Evolutionary conservation across 2,888 invertebrate genomes (phyloP).

Genomic region (Hirtodrosophila cameraria): DNA sequence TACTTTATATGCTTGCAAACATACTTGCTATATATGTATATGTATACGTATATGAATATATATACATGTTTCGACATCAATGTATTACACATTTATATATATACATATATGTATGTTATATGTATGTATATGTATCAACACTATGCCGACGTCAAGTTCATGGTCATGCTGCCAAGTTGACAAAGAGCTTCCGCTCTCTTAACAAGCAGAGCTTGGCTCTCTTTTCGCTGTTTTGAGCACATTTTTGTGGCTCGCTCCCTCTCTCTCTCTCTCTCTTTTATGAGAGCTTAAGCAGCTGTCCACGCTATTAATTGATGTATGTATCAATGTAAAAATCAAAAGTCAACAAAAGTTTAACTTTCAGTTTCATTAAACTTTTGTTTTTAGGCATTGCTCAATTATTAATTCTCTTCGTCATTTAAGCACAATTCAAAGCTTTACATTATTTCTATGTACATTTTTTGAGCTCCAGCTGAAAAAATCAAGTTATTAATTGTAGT

Average conservation of each 20-base stretch:
- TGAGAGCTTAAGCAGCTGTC: constrained; percentile 36
- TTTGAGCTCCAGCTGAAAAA: constrained; percentile 10
- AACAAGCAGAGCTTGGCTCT: constrained; percentile 3
- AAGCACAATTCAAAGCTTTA: constrained; percentile 11
- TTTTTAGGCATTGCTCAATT: constrained; percentile 14
- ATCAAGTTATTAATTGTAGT: constrained; percentile 6
- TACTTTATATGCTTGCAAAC: constrained; percentile 15
- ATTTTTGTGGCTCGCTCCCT: not conserved
- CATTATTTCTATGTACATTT: constrained; percentile 22
- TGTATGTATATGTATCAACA: constrained; percentile 26
- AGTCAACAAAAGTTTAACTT: constrained; percentile 48
- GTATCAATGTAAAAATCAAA: constrained; percentile 30
- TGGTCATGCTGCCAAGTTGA: constrained; percentile 61
- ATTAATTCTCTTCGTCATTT: constrained; percentile 3
- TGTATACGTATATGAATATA: constrained; percentile 7
- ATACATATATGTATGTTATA: not conserved
- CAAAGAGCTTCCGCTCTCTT: constrained; percentile 66
- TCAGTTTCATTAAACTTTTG: constrained; percentile 52
- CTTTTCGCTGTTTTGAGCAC: no score
- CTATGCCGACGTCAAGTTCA: constrained; percentile 73
- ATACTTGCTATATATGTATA: constrained; percentile 13
- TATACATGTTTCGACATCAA: constrained; percentile 4
- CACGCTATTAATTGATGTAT: constrained; percentile 34
- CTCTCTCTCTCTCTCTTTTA: constrained; percentile 2
- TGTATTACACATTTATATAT: no score